Percentiles rank a stretch among this genome's conserved stretches.
phyloP scores from a whole-genome alignment of 2,888 invertebrate genomes.

The Oligia fasciuncula region DNA sequence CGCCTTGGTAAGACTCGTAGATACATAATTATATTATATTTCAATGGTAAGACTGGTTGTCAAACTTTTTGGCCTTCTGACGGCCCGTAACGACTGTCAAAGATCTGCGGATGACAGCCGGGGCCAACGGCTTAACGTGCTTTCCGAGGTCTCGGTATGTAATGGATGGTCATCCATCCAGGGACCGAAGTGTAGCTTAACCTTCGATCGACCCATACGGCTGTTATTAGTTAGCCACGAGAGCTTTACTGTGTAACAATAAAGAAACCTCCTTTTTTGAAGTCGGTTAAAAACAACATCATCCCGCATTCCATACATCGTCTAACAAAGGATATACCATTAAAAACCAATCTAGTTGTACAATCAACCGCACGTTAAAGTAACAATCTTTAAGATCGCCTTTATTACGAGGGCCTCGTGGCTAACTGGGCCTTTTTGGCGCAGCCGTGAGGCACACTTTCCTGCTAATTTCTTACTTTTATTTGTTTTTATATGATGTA shows the following conservation, averaged over 20 bases:
- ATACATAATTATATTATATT: too few relatives aligned
- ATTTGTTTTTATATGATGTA: too few relatives aligned
- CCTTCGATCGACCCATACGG: background rate
- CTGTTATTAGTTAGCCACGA: background rate
- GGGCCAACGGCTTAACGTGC: background rate
- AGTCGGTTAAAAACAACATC: background rate
- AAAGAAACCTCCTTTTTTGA: too few relatives aligned
- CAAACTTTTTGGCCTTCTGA: background rate
- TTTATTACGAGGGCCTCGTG: background rate
- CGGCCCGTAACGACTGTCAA: background rate
- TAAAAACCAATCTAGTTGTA: slow-evolving; percentile 43
- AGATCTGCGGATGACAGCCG: background rate
- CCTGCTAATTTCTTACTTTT: background rate
- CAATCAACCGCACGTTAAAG: background rate
- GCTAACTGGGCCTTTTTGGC: background rate
- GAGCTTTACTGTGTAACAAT: background rate
- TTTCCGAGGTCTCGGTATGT: background rate
- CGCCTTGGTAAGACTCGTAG: background rate
- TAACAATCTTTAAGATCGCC: too few relatives aligned
- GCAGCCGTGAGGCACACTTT: too few relatives aligned
- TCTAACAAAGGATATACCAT: slow-evolving; percentile 49
- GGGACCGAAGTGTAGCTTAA: background rate
- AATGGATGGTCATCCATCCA: background rate
- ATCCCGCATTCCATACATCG: slow-evolving; percentile 28
- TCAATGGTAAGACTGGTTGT: too few relatives aligned